Percentiles rank a stretch among this genome's conserved stretches.
Evolutionary conservation across 2,113 vertebrate species (phyloP).

Genomic region (Carassius gibelio): DNA sequence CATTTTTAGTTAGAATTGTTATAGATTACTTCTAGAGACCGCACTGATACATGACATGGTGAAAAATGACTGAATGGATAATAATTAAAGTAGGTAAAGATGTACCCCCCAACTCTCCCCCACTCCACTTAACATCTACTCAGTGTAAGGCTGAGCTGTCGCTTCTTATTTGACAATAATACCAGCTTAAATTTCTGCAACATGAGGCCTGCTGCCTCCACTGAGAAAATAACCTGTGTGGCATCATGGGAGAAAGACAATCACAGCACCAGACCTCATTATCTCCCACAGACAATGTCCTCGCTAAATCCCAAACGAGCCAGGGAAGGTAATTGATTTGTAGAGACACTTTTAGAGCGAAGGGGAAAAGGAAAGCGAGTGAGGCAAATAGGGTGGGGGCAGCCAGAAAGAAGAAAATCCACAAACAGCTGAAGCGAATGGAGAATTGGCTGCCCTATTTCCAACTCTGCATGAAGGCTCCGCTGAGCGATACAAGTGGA

Average conservation of each 20-base stretch:
- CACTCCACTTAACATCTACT: neutral
- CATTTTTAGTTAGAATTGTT: too few relatives aligned
- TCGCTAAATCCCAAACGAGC: slow-evolving; percentile 49
- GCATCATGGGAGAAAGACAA: slow-evolving; percentile 41
- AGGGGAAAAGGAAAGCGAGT: slow-evolving; percentile 50
- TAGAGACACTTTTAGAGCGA: slow-evolving; percentile 57
- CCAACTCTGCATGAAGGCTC: slow-evolving; percentile 55
- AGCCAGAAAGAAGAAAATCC: slow-evolving; percentile 55
- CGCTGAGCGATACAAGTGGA: slow-evolving; percentile 60
- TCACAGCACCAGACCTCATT: slow-evolving; percentile 41
- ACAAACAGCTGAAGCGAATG: slow-evolving; percentile 46
- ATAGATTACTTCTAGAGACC: too few relatives aligned
- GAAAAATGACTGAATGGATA: too few relatives aligned
- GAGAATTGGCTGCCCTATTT: slow-evolving; percentile 56
- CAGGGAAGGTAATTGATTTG: slow-evolving; percentile 63
- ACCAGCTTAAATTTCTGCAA: neutral
- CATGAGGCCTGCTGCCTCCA: neutral
- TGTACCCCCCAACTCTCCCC: too few relatives aligned
- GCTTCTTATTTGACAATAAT: neutral
- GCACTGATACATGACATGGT: too few relatives aligned
- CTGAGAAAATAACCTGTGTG: slow-evolving; percentile 39
- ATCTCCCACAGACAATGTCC: slow-evolving; percentile 48
- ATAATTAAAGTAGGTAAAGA: too few relatives aligned
- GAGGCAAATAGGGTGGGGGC: slow-evolving; percentile 49
- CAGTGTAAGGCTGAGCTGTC: neutral